phyloP scores from a whole-genome alignment of 1,140 invertebrate species.

The Elymnias hypermnestra region DNA sequence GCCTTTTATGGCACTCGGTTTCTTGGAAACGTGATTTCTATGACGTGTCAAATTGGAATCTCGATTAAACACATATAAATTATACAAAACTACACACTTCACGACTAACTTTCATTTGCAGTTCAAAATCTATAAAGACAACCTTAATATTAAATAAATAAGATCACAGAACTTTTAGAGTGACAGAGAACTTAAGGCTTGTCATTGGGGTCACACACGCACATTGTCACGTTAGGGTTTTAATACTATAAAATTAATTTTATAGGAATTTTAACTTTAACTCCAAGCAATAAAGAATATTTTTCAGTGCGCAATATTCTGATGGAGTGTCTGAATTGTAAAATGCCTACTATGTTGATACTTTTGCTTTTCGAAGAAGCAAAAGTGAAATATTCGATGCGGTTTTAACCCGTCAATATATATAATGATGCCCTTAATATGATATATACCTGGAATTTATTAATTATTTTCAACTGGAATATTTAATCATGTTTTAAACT shows the following conservation, averaged over 20 bases:
- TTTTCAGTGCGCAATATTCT: background rate
- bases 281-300: background rate
- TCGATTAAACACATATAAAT: slow-evolving; percentile 18
- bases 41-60: slow-evolving; percentile 26
- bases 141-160: slow-evolving; percentile 6
- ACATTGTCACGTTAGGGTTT: slow-evolving; percentile 16
- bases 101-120: background rate
- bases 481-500: too few species aligned
- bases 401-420: slow-evolving; percentile 8
- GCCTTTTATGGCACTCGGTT: slow-evolving; percentile 6
- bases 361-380: slow-evolving; percentile 25
- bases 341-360: slow-evolving; percentile 22
- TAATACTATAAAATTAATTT: slow-evolving; percentile 1
- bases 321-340: slow-evolving; percentile 11
- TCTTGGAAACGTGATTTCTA: slow-evolving; percentile 14
- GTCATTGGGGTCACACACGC: slow-evolving; percentile 27
- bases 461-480: too few species aligned
- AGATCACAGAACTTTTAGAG: background rate
- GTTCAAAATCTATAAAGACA: background rate
- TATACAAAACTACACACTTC: slow-evolving; percentile 11
- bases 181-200: slow-evolving; percentile 5
- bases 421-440: too few species aligned
- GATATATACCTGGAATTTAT: too few species aligned
- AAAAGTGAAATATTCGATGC: slow-evolving; percentile 21
- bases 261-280: slow-evolving; percentile 20